Conservation (phyloP, 1,140 invertebrate species). For the Pantala flavescens region DNA sequence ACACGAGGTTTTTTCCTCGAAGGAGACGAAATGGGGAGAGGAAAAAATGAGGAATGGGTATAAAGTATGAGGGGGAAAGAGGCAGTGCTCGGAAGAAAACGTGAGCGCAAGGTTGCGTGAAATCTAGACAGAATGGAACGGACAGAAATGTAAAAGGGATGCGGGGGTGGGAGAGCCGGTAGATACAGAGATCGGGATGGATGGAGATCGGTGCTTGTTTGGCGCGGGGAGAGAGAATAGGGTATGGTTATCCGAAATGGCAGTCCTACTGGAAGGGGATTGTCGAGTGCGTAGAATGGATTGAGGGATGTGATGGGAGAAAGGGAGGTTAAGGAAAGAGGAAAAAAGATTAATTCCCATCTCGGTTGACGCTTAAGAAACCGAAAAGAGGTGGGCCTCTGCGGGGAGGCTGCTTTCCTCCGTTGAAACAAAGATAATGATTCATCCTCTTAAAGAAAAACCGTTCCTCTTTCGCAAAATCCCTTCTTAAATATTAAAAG, state of each 20-base stretch:
- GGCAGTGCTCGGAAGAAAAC: not conserved
- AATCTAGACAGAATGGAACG: conserved; percentile 9
- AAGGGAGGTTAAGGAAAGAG: not conserved
- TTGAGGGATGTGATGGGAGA: not conserved
- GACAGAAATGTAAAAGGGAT: conserved; percentile 5
- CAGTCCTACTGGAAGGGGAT: not conserved
- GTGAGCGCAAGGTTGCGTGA: conserved; percentile 6
- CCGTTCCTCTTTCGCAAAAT: not conserved
- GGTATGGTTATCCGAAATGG: too few species aligned
- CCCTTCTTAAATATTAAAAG: conserved; percentile 4
- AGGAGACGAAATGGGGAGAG: not conserved
- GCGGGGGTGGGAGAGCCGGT: not conserved
- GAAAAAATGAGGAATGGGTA: not conserved
- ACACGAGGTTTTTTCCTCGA: not conserved
- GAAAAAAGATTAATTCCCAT: conserved; percentile 8
- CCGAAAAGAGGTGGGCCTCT: not conserved
- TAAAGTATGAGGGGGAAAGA: not conserved
- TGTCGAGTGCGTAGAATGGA: not conserved
- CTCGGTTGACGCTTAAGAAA: conserved; percentile 8
- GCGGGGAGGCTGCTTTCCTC: too few species aligned
- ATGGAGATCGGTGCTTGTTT: not conserved
- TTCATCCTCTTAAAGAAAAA: conserved; percentile 7
- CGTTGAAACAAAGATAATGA: not conserved
- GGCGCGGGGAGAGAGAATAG: not conserved
- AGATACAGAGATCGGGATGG: not conserved